Conservation (phyloP, 2,113 vertebrate genomes). For the Rhinopomastus cyanomelas region DNA sequence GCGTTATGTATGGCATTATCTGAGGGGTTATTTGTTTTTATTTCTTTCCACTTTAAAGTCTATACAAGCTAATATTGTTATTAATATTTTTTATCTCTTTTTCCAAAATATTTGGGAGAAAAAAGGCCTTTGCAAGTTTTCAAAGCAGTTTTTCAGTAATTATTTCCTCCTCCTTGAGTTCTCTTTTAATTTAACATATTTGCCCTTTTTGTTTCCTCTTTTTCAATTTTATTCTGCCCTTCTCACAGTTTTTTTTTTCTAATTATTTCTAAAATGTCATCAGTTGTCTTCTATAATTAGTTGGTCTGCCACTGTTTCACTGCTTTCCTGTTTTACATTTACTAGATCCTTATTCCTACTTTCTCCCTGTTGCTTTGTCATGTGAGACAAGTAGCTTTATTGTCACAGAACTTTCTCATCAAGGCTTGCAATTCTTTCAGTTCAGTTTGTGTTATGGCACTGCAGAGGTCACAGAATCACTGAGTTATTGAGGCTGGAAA, state of each 20-base stretch:
- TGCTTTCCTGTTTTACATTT: background rate
- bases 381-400: background rate
- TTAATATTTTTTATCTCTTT: background rate
- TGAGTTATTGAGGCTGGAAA: no score
- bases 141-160: background rate
- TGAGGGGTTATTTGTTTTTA: background rate
- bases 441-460: background rate
- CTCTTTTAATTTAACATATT: background rate
- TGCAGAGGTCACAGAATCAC: background rate
- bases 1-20: background rate
- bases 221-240: constrained; percentile 14
- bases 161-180: background rate
- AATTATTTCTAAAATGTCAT: constrained; percentile 36
- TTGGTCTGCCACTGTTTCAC: background rate
- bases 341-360: background rate
- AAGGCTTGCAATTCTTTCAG: background rate
- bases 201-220: background rate
- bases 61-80: background rate
- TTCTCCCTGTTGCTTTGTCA: background rate
- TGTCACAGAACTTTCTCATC: background rate
- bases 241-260: constrained; percentile 7
- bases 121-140: background rate
- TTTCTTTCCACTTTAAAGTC: background rate
- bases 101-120: background rate
- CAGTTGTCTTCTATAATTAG: background rate